These are phyloP conservation scores for Tetraneura akinire DNA, from an alignment of 1,140 invertebrate genomes.

Conservation along the genomic window DNA sequence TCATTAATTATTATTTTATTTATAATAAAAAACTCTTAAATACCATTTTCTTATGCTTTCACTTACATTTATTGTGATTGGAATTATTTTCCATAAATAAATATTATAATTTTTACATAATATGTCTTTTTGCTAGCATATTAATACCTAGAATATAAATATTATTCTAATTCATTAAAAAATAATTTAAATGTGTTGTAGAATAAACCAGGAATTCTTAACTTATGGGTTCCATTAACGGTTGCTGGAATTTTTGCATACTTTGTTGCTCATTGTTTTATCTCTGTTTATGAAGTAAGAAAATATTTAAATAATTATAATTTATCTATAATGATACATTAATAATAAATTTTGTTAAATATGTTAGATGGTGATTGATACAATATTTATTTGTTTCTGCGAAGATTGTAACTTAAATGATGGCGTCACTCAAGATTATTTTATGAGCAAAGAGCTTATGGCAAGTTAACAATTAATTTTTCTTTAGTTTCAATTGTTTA, in stretches of 20 bases:
- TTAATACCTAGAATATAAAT: too few relatives aligned
- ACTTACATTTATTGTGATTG: too few relatives aligned
- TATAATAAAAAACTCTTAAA: too few relatives aligned
- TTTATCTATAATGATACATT: background rate
- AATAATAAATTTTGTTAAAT: constrained; percentile 26
- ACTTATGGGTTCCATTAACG: constrained; percentile 70
- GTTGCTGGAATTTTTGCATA: constrained; percentile 71
- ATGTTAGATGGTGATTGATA: constrained; percentile 77
- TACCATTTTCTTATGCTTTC: too few relatives aligned
- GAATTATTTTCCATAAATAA: too few relatives aligned
- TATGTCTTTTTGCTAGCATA: too few relatives aligned
- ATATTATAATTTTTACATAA: too few relatives aligned
- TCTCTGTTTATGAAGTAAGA: constrained; percentile 77
- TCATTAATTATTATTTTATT: too few relatives aligned
- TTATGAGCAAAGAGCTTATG: constrained; percentile 75
- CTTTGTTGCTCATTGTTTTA: constrained; percentile 73
- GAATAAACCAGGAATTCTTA: constrained; percentile 66
- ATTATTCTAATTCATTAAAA: too few relatives aligned
- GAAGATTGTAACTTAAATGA: constrained; percentile 76
- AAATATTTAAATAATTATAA: background rate
- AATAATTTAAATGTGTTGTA: constrained; percentile 56
- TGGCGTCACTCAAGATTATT: constrained; percentile 72
- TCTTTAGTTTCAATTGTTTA: too few relatives aligned
- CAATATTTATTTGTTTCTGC: constrained; percentile 82
- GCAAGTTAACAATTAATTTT: constrained; percentile 54